Base-by-base conservation (phyloP, 2,113 vertebrate genomes). In the Rhodinocichla rosea region DNA sequence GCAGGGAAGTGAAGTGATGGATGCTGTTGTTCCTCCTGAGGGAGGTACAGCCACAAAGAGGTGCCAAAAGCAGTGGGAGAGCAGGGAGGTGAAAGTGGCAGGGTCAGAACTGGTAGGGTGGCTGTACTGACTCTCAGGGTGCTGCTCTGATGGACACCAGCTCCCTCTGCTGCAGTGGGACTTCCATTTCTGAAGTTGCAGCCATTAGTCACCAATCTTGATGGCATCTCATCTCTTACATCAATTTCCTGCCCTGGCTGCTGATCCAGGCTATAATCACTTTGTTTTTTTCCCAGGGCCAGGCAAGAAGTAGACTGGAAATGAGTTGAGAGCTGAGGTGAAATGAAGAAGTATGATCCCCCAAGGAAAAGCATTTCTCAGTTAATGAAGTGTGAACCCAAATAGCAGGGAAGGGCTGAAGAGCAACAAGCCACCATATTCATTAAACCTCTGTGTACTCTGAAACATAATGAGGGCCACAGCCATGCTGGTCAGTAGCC, bases 351-450 rank as follows among this genome's bases (percentile, higher is more conserved):
- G 65, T 52, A 53, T n/a, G 28, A 89, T 89, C 21, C 93, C 65
- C 21, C 39, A 80, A 68, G 84, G 84, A 77, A 81, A 89, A 90
- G 50, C 55, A 90, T 88, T 89, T 93, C 64, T 83, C 55, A 70
- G 63, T 50, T 95, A 94, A 96, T 89, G 89, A 89, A 83, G 67
- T 78, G 89, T 90, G 89, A 95, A 89, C 45, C 59, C 59, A 94
- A 95, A 64, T 7, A 63, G 39, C 40, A 83, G 63, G 39, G 71
- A 63, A 56, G 78, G 52, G 28, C 45, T 78, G 53, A 92, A 39
- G 78, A 89, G 39, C 42, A 95, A 73, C 68, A 74, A 96, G 50
- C 63, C 50, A 50, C 52, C 0, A 3, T 24, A 30, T 84, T 88
- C 53, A 88, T 91, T 91, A 94, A 83, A 62, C 12, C 20, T 39